Conservation (phyloP, 2,113 vertebrate genomes). For the Dascyllus trimaculatus region DNA sequence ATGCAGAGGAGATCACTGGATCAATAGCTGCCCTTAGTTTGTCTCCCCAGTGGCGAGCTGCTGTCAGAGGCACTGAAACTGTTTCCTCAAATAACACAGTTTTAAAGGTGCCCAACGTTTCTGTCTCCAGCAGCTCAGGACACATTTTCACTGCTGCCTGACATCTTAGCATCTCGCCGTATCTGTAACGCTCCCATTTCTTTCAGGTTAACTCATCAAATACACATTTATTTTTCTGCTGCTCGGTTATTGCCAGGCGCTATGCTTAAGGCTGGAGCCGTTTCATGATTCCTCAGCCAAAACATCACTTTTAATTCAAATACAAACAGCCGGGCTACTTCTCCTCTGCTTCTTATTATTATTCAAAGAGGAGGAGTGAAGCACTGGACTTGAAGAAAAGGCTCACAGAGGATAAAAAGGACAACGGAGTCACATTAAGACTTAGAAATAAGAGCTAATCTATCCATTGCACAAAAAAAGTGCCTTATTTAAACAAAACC, state of each 20-base stretch:
- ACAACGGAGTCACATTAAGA: background rate
- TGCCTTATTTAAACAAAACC: background rate
- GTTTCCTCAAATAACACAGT: conserved; percentile 35
- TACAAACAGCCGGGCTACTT: background rate
- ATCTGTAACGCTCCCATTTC: conserved; percentile 1
- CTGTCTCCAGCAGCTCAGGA: background rate
- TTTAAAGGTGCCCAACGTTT: conserved; percentile 28
- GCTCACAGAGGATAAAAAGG: background rate
- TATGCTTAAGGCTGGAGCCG: background rate
- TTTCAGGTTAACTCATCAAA: conserved; percentile 17
- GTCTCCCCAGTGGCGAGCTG: conserved; percentile 9
- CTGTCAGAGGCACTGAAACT: conserved; percentile 21
- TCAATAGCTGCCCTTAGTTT: conserved; percentile 63
- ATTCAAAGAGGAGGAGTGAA: conserved; percentile 18
- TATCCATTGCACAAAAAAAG: background rate
- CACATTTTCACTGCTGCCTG: background rate
- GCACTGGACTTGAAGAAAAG: background rate
- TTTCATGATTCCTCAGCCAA: conserved; percentile 21
- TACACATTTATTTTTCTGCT: conserved; percentile 11
- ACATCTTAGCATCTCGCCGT: background rate
- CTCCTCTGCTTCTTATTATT: conserved; percentile 7
- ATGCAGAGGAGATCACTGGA: conserved; percentile 60
- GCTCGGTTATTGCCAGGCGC: background rate
- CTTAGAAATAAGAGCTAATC: background rate
- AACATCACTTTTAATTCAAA: conserved; percentile 13